Evolutionary conservation across 1,140 invertebrate species (phyloP).

Genomic region (Rhyzopertha dominica): DNA sequence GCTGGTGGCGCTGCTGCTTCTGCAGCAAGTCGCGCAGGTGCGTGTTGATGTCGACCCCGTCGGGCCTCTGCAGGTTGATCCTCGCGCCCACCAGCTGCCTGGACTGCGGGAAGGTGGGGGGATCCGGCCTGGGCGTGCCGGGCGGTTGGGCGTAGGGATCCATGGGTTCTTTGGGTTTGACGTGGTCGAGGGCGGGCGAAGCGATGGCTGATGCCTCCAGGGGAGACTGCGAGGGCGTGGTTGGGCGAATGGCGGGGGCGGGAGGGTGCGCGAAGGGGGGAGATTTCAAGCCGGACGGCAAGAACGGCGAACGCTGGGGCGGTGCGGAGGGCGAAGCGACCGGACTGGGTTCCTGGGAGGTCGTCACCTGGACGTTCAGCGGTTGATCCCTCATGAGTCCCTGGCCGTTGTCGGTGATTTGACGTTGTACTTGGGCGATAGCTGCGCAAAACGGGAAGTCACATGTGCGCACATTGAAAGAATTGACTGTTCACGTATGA

Average conservation of each 20-base stretch:
- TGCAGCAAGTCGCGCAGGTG: constrained; percentile 82
- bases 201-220: constrained; percentile 25
- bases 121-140: constrained; percentile 20
- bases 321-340: constrained; percentile 47
- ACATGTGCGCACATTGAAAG: no score
- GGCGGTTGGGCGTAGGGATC: constrained; percentile 25
- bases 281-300: constrained; percentile 37
- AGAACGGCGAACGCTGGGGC: no score
- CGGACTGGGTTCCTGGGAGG: constrained; percentile 25
- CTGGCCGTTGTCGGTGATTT: constrained; percentile 47
- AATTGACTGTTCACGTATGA: no score
- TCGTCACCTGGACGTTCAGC: constrained; percentile 16
- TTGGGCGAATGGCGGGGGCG: no score
- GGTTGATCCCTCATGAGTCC: constrained; percentile 49
- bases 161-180: neutral
- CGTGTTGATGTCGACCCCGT: constrained; percentile 56
- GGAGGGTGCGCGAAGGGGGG: constrained; percentile 44
- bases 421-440: constrained; percentile 54
- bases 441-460: no score
- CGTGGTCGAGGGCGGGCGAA: neutral
- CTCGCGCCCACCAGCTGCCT: constrained; percentile 43
- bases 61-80: constrained; percentile 52
- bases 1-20: constrained; percentile 55
- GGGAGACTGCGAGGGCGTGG: constrained; percentile 36
- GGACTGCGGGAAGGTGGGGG: constrained; percentile 16